Evolutionary conservation across 2,888 invertebrate species (phyloP).

Genomic region (Linyphia triangularis): DNA sequence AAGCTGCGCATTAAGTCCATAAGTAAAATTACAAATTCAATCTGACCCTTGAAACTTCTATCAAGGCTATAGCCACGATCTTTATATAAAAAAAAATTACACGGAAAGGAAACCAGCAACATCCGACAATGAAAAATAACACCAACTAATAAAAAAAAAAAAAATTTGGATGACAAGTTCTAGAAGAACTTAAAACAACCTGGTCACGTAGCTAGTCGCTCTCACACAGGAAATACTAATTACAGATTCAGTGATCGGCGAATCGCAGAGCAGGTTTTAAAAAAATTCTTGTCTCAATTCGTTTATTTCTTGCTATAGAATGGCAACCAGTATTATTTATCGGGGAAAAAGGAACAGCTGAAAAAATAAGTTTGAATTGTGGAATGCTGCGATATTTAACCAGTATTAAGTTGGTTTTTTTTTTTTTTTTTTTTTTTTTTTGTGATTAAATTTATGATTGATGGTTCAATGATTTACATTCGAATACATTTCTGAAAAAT

Average conservation of each 20-base stretch:
- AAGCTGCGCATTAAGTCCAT: too few relatives aligned
- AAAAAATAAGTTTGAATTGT: too few relatives aligned
- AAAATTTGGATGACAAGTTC: background rate
- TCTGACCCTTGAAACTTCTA: too few relatives aligned
- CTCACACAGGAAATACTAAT: constrained; percentile 55
- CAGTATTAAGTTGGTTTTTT: too few relatives aligned
- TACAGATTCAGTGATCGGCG: constrained; percentile 1
- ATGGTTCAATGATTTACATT: too few relatives aligned
- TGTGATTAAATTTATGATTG: too few relatives aligned
- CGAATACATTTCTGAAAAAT: too few relatives aligned
- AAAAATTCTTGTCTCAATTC: constrained; percentile 22
- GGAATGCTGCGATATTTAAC: too few relatives aligned
- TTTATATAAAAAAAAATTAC: background rate
- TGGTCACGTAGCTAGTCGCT: constrained; percentile 37
- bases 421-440: too few relatives aligned
- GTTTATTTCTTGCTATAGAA: constrained; percentile 10
- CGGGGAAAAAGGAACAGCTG: background rate
- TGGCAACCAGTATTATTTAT: background rate
- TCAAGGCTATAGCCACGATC: background rate
- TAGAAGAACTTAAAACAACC: constrained; percentile 5
- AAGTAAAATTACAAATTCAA: too few relatives aligned
- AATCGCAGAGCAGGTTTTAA: constrained; percentile 16
- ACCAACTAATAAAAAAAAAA: background rate
- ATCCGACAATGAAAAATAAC: background rate
- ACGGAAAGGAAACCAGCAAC: background rate